Evolutionary conservation across 2,113 vertebrate genomes (phyloP).

Genomic region (Syngnathus typhle): DNA sequence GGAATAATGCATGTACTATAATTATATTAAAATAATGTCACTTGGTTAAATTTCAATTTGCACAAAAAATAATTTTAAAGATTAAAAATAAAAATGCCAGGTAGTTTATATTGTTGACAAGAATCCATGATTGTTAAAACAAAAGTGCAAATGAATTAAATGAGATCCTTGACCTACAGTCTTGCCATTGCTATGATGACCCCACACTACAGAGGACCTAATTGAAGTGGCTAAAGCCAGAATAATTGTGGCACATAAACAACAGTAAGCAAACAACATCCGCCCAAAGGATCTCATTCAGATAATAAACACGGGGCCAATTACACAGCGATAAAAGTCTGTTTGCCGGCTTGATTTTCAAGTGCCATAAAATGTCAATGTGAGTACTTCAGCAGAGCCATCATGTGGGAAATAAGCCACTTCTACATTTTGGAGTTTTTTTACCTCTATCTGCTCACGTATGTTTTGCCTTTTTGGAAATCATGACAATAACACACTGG

Average conservation of each 20-base stretch:
- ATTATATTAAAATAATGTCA: not conserved
- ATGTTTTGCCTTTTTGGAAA: not conserved
- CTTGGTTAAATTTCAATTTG: not conserved
- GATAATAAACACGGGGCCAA: constrained; percentile 18
- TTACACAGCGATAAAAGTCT: constrained; percentile 12
- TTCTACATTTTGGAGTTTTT: constrained; percentile 6
- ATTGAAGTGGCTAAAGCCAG: constrained; percentile 18
- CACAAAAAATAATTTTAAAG: not conserved
- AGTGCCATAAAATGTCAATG: constrained; percentile 8
- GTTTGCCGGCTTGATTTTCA: constrained; percentile 10
- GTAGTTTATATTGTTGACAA: not conserved
- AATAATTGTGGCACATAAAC: constrained; percentile 19
- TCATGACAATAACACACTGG: constrained; percentile 3
- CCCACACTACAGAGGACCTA: not conserved
- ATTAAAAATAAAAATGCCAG: not conserved
- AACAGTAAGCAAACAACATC: constrained; percentile 31
- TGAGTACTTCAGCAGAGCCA: not conserved
- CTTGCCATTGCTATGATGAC: not conserved
- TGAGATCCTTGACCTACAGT: not conserved
- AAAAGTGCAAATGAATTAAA: not conserved
- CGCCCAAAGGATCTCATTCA: constrained; percentile 13
- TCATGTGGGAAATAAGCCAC: constrained; percentile 4
- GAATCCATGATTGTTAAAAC: not conserved
- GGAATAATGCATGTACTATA: not conserved
- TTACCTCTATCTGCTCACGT: not conserved